Conservation (phyloP, 2,888 invertebrate species). For the Platynereis dumerilii region DNA sequence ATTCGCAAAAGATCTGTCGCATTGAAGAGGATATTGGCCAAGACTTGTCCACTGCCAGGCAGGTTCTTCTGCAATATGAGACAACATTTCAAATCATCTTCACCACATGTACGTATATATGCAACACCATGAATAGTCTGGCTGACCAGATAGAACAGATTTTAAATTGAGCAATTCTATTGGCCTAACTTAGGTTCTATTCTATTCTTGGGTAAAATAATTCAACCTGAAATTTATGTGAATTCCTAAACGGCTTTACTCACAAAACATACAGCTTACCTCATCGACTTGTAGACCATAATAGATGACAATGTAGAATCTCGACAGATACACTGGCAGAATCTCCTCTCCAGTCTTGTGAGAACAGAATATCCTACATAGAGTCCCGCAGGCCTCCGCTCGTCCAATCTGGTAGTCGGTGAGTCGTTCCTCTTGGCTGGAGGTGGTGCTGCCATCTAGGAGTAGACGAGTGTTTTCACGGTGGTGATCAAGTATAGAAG, state of each 20-base stretch:
- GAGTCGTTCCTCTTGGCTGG: slow-evolving; percentile 32
- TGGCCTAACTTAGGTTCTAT: too few relatives aligned
- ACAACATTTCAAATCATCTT: too few relatives aligned
- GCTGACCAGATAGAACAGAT: too few relatives aligned
- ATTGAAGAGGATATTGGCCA: slow-evolving; percentile 80
- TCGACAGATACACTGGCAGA: slow-evolving; percentile 86
- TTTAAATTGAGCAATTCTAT: too few relatives aligned
- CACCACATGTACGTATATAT: too few relatives aligned
- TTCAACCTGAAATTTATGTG: too few relatives aligned
- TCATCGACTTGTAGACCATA: slow-evolving; percentile 75
- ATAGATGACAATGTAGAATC: slow-evolving; percentile 90
- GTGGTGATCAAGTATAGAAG: slow-evolving; percentile 34
- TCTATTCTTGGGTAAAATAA: too few relatives aligned
- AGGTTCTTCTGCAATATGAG: too few relatives aligned
- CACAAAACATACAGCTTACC: slow-evolving; percentile 20
- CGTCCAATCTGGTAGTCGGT: slow-evolving; percentile 71
- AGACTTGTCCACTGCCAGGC: slow-evolving; percentile 67
- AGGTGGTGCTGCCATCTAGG: slow-evolving; percentile 4
- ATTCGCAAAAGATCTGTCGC: slow-evolving; percentile 79
- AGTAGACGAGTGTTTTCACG: slow-evolving; percentile 18
- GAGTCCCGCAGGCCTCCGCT: slow-evolving; percentile 92
- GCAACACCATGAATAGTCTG: too few relatives aligned
- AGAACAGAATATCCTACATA: slow-evolving; percentile 94
- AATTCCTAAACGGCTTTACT: too few relatives aligned
- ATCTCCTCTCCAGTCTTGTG: slow-evolving; percentile 95